phyloP scores from a whole-genome alignment of 2,797 vertebrate species.

The Chelonia mydas region DNA sequence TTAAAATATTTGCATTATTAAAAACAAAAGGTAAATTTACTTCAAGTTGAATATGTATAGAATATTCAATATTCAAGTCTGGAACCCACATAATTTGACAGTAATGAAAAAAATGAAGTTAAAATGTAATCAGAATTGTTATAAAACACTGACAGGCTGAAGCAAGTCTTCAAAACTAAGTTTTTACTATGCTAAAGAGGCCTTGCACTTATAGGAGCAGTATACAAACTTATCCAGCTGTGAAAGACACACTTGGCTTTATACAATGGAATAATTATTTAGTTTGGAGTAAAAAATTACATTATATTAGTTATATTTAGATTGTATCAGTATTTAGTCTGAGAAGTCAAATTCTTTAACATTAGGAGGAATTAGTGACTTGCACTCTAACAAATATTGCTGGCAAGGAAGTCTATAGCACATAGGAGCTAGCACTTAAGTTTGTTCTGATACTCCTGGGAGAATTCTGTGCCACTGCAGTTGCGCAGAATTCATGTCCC shows the following conservation, averaged over 20 bases:
- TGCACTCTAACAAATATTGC: not conserved
- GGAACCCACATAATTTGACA: not conserved
- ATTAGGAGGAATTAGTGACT: accelerated
- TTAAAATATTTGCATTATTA: not conserved
- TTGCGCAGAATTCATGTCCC: no score
- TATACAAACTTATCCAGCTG: constrained; percentile 32
- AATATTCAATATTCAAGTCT: not conserved
- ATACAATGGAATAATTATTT: not conserved
- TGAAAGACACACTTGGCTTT: constrained; percentile 3
- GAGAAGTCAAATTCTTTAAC: not conserved
- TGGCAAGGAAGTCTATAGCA: not conserved
- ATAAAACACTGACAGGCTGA: constrained; percentile 23
- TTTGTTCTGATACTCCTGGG: not conserved
- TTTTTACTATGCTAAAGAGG: constrained; percentile 2
- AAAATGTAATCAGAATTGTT: constrained; percentile 23
- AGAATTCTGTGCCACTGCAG: no score
- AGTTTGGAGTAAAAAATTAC: not conserved
- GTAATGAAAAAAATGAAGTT: not conserved
- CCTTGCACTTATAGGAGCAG: not conserved
- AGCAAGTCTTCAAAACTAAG: constrained; percentile 41
- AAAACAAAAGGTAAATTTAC: not conserved
- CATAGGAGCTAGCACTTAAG: not conserved
- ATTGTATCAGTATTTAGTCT: not conserved
- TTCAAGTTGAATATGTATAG: no score
- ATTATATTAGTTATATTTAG: not conserved